Evolutionary conservation across 23 tunicate species (phyloP).

Genomic region (Aplidium turbinatum): DNA sequence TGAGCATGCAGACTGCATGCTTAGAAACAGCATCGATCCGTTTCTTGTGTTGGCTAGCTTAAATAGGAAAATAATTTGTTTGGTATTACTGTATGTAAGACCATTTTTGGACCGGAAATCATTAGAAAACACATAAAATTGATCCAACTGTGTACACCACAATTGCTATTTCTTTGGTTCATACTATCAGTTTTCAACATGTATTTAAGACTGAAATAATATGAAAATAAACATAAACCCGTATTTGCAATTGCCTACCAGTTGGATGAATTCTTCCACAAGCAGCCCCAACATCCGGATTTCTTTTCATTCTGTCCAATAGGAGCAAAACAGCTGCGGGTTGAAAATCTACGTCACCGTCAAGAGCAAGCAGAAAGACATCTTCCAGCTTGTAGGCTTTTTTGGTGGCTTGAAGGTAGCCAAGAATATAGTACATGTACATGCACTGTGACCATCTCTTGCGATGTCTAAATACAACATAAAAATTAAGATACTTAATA

Average conservation of each 20-base stretch:
- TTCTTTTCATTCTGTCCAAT: conserved; percentile 88
- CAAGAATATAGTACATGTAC: conserved; percentile 98
- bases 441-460: conserved; percentile 99
- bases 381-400: conserved; percentile 71
- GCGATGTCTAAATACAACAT: conserved; percentile 71
- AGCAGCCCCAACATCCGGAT: conserved; percentile 94
- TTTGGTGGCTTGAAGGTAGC: conserved; percentile 77
- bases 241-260: conserved; percentile 29
- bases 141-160: too few species aligned
- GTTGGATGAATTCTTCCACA: conserved; percentile 95
- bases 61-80: too few species aligned
- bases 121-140: too few species aligned
- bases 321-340: conserved; percentile 73
- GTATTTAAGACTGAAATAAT: too few species aligned
- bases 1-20: too few species aligned
- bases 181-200: background rate
- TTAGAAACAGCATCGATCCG: too few species aligned
- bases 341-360: conserved; percentile 99
- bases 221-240: too few species aligned
- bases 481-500: too few species aligned
- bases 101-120: too few species aligned
- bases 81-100: too few species aligned
- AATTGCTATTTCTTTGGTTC: too few species aligned
- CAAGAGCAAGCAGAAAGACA: conserved; percentile 82
- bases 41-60: too few species aligned